Base-by-base conservation (phyloP, 2,113 vertebrate species). In the Cyanoramphus novaezelandiae region DNA sequence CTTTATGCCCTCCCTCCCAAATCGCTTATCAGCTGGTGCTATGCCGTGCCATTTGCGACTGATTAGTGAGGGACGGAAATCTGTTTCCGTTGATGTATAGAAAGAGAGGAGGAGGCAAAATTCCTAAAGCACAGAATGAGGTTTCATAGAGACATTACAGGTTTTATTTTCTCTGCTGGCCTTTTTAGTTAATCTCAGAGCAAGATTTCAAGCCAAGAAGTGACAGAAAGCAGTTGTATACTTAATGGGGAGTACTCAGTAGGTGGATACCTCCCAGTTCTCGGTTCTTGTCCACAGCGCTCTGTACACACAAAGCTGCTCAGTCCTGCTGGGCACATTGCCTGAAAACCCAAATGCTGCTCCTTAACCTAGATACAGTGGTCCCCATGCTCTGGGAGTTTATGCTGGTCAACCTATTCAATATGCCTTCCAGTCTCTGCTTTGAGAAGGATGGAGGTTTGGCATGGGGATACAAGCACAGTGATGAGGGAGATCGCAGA, bases 161-260 rank as follows among this genome's bases (percentile, higher is more conserved):
- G 46, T 70, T 82, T 90, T 43, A 50, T 90, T 94, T 86, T 67
- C 52, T 76, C 44, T 76, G 33, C 50, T 88, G 82, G 57, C 37
- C 17, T 92, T 90, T 81, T 82, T 64, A 71, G 62, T 69, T 91
- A 65, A 49, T 55, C 55, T 71, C 57, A 44, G 52, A 87, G 39
- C 11, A 68, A 68, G 39, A 60, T 74, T 90, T 64, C 39, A 69
- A 85, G 85, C 70, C 67, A 93, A 92, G 86, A 77, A 88, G 76
- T 77, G 92, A 83, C 82, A 86, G 82, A 93, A 93, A 77, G 64
- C 53, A 95, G 79, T 69, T 4, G 2, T 59, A 28, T 90, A 37
- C 79, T 92, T 92, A 71, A 74, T 64, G 44, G 33, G 24, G 43
- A 69, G 24, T 86, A 63, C 67, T 94, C 88, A 77, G 64, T 49